A percentile compares a stretch with the other conserved stretches of the same genome.
Conservation (phyloP, 2,113 vertebrate species). For the Paratilapia polleni region DNA sequence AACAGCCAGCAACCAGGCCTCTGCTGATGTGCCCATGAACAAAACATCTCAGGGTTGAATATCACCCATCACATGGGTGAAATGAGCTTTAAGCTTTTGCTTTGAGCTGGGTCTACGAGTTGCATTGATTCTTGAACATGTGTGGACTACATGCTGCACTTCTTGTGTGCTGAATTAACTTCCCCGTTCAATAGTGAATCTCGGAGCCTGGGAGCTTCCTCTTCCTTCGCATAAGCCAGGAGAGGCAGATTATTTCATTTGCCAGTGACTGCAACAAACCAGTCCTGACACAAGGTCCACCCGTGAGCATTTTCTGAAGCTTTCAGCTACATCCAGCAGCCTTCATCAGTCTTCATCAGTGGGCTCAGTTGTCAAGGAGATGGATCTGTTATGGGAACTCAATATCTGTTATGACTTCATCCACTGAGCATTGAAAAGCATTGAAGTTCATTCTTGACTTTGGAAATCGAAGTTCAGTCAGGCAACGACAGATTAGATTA, state of each 20-base stretch:
- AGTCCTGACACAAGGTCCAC: neutral
- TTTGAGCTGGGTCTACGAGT: constrained; percentile 14
- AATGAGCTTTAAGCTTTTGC: neutral
- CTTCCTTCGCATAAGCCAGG: neutral
- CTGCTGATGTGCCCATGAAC: constrained; percentile 1
- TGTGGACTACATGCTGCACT: neutral
- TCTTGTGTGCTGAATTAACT: constrained; percentile 26
- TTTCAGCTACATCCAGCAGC: neutral
- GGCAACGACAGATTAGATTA: neutral
- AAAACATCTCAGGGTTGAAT: constrained; percentile 16
- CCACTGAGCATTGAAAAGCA: neutral
- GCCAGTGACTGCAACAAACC: neutral
- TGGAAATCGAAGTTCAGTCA: neutral
- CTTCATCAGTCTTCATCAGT: neutral
- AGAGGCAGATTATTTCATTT: neutral
- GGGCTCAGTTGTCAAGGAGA: constrained; percentile 3
- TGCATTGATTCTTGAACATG: constrained; percentile 31
- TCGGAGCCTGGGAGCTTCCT: constrained; percentile 1
- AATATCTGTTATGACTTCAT: neutral
- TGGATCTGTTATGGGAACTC: neutral
- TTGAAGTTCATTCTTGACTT: neutral
- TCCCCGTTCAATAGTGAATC: constrained; percentile 41
- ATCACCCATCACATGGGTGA: constrained; percentile 28
- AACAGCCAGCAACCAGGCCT: constrained; percentile 16
- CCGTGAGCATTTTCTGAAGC: neutral